Percentiles rank a stretch among this genome's conserved stretches.
Conservation (phyloP, 2,797 vertebrate species). For the Cheirogaleus major region DNA sequence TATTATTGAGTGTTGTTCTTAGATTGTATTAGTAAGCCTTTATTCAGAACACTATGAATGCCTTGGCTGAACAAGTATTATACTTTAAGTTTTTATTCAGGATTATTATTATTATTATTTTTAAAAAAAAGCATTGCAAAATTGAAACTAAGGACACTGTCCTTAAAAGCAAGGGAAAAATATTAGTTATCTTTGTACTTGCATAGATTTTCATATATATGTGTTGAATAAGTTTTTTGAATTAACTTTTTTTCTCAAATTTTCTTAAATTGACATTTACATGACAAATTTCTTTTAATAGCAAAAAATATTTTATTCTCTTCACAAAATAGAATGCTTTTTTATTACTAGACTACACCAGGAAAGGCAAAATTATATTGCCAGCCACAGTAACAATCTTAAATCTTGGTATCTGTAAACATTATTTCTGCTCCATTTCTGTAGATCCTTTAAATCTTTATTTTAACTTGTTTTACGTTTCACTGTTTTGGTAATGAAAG, state of each 20-base stretch:
- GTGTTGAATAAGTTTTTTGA: neutral
- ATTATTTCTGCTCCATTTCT: neutral
- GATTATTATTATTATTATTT: neutral
- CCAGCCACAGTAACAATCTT: neutral
- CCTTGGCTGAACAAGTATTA: neutral
- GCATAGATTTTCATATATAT: neutral
- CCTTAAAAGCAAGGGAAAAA: neutral
- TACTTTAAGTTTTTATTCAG: neutral
- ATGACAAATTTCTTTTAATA: neutral
- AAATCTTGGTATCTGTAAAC: neutral
- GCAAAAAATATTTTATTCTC: neutral
- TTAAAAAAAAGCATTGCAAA: neutral
- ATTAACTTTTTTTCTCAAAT: neutral
- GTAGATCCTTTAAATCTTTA: neutral
- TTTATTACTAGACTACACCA: neutral
- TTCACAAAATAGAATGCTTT: neutral
- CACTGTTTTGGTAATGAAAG: neutral
- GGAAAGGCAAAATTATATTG: neutral
- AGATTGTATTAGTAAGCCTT: neutral
- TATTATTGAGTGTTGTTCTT: neutral
- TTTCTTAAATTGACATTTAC: neutral
- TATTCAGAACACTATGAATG: neutral
- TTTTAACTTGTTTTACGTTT: neutral
- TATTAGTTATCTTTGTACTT: neutral
- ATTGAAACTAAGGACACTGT: neutral